Evolutionary conservation across 2,888 invertebrate species (phyloP).

Genomic region (Carterocephalus palaemon): DNA sequence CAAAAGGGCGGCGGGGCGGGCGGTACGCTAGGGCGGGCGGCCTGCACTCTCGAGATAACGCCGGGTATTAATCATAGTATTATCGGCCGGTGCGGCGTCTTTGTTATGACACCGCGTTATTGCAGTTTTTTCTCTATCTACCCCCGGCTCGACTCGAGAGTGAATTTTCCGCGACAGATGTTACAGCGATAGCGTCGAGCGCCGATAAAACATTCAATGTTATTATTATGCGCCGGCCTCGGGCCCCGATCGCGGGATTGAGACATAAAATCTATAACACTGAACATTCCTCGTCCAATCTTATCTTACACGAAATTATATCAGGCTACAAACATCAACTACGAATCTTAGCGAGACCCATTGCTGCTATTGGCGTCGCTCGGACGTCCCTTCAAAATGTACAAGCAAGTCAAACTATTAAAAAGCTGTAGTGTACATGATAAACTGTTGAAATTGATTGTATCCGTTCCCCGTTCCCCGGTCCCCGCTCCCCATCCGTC

Average conservation of each 20-base stretch:
- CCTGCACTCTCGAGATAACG: constrained; percentile 77
- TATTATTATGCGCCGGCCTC: constrained; percentile 44
- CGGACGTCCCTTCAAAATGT: too few relatives aligned
- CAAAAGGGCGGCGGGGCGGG: constrained; percentile 29
- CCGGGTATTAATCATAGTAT: constrained; percentile 77
- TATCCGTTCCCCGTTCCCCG: too few relatives aligned
- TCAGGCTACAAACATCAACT: too few relatives aligned
- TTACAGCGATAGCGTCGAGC: constrained; percentile 53
- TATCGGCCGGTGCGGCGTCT: constrained; percentile 74
- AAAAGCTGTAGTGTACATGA: too few relatives aligned
- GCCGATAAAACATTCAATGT: constrained; percentile 66
- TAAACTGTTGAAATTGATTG: too few relatives aligned
- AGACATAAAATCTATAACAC: constrained; percentile 35
- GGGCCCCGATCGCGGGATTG: constrained; percentile 29
- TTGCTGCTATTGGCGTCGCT: too few relatives aligned
- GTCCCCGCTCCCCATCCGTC: constrained; percentile 29
- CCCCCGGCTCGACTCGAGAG: constrained; percentile 68
- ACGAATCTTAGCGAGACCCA: too few relatives aligned
- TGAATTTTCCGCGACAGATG: constrained; percentile 78
- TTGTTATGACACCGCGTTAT: constrained; percentile 77
- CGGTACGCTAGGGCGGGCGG: constrained; percentile 52
- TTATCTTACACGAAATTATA: too few relatives aligned
- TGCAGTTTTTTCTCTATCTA: constrained; percentile 76
- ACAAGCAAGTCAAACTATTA: too few relatives aligned
- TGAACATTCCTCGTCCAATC: too few relatives aligned